Evolutionary conservation across 2,888 invertebrate species (phyloP).

Genomic region (Tanaodytes sp.): DNA sequence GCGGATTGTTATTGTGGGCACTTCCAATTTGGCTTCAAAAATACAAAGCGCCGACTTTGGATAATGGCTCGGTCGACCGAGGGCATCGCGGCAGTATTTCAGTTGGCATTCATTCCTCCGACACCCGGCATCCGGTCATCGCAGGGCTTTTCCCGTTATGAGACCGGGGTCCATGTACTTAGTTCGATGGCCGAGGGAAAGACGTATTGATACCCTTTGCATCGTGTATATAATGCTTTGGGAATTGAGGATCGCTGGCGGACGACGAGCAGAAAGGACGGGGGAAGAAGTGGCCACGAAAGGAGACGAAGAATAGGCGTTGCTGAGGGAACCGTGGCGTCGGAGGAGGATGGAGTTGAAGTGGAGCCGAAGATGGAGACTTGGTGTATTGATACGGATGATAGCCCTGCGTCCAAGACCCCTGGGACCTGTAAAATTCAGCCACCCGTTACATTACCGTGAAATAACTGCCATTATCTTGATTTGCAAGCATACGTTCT

Average conservation of each 20-base stretch:
- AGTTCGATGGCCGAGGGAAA: slow-evolving; percentile 20
- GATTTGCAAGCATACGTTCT: slow-evolving; percentile 64
- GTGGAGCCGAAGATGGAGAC: slow-evolving; percentile 29
- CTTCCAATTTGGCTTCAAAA: slow-evolving; percentile 28
- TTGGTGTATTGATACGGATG: slow-evolving; percentile 65
- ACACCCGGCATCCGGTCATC: too few relatives aligned
- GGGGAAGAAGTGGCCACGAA: too few relatives aligned
- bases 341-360: slow-evolving; percentile 14
- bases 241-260: slow-evolving; percentile 16
- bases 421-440: slow-evolving; percentile 65
- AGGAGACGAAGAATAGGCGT: too few relatives aligned
- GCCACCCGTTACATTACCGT: slow-evolving; percentile 68
- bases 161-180: slow-evolving; percentile 19
- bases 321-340: too few relatives aligned
- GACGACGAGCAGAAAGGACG: slow-evolving; percentile 25
- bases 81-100: too few relatives aligned
- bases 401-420: slow-evolving; percentile 58
- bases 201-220: slow-evolving; percentile 33
- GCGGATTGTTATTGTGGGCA: slow-evolving; percentile 20
- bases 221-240: slow-evolving; percentile 30
- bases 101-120: too few relatives aligned
- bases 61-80: too few relatives aligned
- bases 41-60: slow-evolving; percentile 26
- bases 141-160: slow-evolving; percentile 27
- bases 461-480: slow-evolving; percentile 71